Conservation (phyloP, 2,797 vertebrate species). For the Craterocephalus amniculus region DNA sequence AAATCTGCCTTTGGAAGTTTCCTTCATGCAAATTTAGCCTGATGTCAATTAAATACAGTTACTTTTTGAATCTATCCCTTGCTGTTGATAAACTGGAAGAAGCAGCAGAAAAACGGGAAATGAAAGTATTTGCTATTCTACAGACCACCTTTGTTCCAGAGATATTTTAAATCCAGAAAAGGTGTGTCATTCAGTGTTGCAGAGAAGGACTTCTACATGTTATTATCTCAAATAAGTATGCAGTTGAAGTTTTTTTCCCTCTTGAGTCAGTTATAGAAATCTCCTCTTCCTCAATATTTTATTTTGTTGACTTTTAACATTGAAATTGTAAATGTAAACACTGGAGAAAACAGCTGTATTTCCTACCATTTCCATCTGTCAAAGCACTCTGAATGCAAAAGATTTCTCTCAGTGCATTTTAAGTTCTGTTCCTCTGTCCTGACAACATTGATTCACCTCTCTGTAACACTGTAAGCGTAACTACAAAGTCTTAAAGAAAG, state of each 20-base stretch:
- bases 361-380: not conserved
- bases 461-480: not conserved
- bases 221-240: not conserved
- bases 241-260: not conserved
- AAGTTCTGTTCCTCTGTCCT: not conserved
- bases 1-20: not conserved
- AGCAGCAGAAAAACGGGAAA: not conserved
- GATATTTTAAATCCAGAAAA: not conserved
- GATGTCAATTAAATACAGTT: not conserved
- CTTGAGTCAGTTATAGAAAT: not conserved
- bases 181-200: not conserved
- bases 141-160: not conserved
- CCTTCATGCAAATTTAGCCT: not conserved
- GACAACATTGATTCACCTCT: not conserved
- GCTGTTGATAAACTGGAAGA: not conserved
- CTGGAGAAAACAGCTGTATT: conserved; percentile 25
- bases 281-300: not conserved
- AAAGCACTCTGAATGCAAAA: not conserved
- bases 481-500: not conserved
- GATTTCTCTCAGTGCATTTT: conserved; percentile 5
- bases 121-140: not conserved
- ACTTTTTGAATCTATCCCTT: not conserved
- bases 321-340: conserved; percentile 23
- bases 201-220: not conserved
- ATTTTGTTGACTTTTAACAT: conserved; percentile 4